Base-by-base conservation (phyloP, 1,140 invertebrate genomes). In the Cydia fagiglandana region DNA sequence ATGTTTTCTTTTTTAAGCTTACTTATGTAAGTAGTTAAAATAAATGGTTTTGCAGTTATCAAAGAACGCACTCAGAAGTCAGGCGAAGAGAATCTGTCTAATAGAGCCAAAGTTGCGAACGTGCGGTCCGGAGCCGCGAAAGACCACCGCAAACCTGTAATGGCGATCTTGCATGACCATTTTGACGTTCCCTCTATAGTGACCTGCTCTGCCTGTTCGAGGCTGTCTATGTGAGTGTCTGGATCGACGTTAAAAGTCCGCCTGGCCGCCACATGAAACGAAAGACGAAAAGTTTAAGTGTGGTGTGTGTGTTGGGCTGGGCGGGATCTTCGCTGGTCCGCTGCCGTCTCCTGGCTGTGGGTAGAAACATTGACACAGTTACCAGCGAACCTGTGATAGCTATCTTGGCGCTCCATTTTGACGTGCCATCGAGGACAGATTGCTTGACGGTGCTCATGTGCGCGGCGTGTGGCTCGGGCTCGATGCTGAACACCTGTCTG, bases 321-420 rank as follows among this genome's bases (percentile, higher is more conserved):
- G 41, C 74, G 30, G 53, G 79, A 76, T 41, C 24, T 20, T 74
- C 64, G 45, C 64, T 28, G 13, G 45, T 61, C 12, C 56, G 61
- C 64, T 53, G 73, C 74, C 64, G 28, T 56, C 17, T 68, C 64
- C 80, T 78, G 75, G 79, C 68, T 81, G 76, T 78, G 78, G 76
- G 76, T 76, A 73, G 24, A 76, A 73, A 86, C 86, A 85, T 70
- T 80, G 75, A 78, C 87, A 88, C 88, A 87, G 78, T 85, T 86
- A 83, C 83, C 89, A 86, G 96, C 97, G 96, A 97, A 99, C 98
- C 98, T 97, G 98, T 99, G 92, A 99, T 98, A 87, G 98, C 98
- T 94, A 99, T 99, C 96, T 99, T 99, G 84, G 99, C 99, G 87
- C 98, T 99, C 99, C 99, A 99, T 95, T 99, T 99, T 90, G 98